Conservation (phyloP, 2,113 vertebrate species). For the Mellivora capensis region DNA sequence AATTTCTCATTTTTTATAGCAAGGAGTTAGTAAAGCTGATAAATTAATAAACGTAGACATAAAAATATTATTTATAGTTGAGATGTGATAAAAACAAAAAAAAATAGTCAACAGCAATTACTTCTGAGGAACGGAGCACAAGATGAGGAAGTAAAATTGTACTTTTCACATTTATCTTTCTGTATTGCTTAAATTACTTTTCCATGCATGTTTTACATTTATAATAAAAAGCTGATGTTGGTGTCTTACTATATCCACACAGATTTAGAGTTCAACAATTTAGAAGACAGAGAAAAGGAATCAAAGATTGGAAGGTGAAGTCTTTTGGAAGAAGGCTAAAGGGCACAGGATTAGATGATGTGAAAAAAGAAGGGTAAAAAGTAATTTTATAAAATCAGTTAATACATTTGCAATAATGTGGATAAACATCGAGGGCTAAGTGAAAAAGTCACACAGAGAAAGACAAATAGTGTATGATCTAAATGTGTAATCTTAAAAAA, state of each 20-base stretch:
- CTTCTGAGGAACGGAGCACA: neutral
- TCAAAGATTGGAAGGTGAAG: neutral
- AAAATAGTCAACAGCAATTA: neutral
- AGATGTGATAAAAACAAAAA: neutral
- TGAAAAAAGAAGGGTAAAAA: neutral
- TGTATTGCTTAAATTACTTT: neutral
- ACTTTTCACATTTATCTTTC: neutral
- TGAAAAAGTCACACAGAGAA: neutral
- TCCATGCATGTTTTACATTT: neutral
- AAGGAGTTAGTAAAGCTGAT: neutral
- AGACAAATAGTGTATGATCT: neutral
- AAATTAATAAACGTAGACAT: neutral
- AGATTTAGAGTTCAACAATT: neutral
- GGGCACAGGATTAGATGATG: neutral
- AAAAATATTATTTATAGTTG: slow-evolving; percentile 14
- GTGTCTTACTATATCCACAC: neutral
- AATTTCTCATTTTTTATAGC: neutral
- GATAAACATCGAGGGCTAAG: neutral
- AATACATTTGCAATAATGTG: neutral
- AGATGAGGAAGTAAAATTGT: neutral
- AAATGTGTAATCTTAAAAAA: neutral
- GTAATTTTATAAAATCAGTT: neutral
- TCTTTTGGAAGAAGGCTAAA: neutral
- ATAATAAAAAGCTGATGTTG: neutral
- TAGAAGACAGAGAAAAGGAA: slow-evolving; percentile 29